Evolutionary conservation across 2,888 invertebrate genomes (phyloP).

Genomic region (Nineta flava): DNA sequence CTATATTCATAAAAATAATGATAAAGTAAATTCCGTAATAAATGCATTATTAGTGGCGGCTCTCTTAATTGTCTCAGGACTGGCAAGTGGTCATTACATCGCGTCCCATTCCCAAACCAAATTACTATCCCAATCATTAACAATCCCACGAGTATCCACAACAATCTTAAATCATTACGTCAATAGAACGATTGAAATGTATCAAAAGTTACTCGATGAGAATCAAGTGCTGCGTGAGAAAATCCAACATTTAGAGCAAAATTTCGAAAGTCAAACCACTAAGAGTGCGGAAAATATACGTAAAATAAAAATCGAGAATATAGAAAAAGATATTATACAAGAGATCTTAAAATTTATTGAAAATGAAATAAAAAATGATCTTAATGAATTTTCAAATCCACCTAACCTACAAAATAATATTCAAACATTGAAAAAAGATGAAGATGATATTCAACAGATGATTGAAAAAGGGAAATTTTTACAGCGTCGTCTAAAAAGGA

Average conservation of each 20-base stretch:
- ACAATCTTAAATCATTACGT: not conserved
- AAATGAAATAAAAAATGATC: not conserved
- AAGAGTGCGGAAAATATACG: too few relatives aligned
- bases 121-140: too few relatives aligned
- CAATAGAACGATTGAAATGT: not conserved
- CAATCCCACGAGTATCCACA: not conserved
- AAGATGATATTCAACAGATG: too few relatives aligned
- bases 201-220: slow-evolving; percentile 1
- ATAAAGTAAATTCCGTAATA: not conserved
- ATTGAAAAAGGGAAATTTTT: not conserved
- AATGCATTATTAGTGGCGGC: not conserved
- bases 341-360: not conserved
- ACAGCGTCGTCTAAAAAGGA: not conserved
- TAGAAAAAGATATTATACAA: not conserved
- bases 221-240: not conserved
- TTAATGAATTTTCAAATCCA: too few relatives aligned
- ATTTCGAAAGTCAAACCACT: too few relatives aligned
- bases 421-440: too few relatives aligned
- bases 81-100: not conserved
- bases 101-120: not conserved
- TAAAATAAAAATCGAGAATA: not conserved
- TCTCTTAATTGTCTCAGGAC: not conserved
- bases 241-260: not conserved
- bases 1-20: not conserved
- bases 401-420: too few relatives aligned